Base-by-base conservation (phyloP, 2,797 vertebrate genomes). In the Heliangelus exortis region DNA sequence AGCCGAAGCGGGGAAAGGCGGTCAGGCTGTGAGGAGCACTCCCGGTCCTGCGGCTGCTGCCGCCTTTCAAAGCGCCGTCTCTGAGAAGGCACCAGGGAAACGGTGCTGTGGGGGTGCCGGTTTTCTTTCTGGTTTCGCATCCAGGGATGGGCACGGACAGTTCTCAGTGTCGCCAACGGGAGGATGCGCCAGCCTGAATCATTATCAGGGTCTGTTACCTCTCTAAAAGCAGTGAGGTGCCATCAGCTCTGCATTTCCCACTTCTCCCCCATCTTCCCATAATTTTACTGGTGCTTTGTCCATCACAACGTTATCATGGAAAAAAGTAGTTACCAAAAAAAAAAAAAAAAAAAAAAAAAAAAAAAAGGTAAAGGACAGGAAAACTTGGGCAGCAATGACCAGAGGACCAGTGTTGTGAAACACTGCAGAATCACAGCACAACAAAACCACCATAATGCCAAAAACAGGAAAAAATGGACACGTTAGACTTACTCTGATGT, bases 1-100 rank as follows among this genome's bases (percentile, higher is more conserved):
- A 7, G n/a, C n/a, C 39, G 0, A 6, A 10, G 8, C 9, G 3
- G n/a, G 33, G 47, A 8, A 47, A 74, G 36, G 1, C 58, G 22
- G 36, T 9, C 28, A 12, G 43, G 58, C 31, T 29, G 74, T 0
- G 59, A 28, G 54, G 5, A 3, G 51, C 47, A 29, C 8, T 20
- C 15, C 21, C 76, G 63, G 47, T 58, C 55, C 79, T 16, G 83
- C 72, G 7, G 68, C 63, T 25, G 67, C 79, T 41, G 5, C 39
- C 39, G 39, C 39, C 68, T 1, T 9, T n/a, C n/a, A 17, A 25
- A 28, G 12, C 34, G 75, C 73, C 11, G 0, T 1, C 12, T 14
- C 3, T 3, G 89, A 58, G 87, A 33, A 4, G 26, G 85, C 76
- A 11, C 26, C 29, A 0, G 55, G 3, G 92, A 28, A 68, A 25